A percentile compares a stretch with the other conserved stretches of the same genome.
These are phyloP conservation scores for Talpa occidentalis DNA, from an alignment of 2,113 vertebrate species.

Conservation along the genomic window DNA sequence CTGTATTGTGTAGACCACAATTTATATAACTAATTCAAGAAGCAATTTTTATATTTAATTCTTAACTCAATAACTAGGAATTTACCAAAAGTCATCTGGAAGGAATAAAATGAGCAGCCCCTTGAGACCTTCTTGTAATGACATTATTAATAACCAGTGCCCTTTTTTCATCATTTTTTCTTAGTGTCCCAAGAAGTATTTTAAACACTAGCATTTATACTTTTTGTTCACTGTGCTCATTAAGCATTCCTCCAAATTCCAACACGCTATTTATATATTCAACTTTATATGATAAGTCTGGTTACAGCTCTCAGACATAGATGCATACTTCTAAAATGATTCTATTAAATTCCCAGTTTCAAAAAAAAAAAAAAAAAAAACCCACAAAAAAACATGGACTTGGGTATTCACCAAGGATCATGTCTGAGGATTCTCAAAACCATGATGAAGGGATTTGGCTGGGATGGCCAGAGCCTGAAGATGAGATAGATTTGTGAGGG, in stretches of 20 bases:
- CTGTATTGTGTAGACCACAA: not conserved
- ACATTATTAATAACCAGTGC: not conserved
- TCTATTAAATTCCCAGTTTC: not conserved
- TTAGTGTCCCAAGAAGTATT: not conserved
- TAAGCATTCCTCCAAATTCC: not conserved
- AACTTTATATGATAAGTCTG: not conserved
- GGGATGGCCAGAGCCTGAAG: not conserved
- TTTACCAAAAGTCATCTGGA: conserved; percentile 19
- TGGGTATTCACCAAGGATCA: not conserved
- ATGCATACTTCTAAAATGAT: not conserved
- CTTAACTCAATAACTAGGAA: conserved; percentile 53
- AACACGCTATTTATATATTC: not conserved
- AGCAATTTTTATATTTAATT: conserved; percentile 24
- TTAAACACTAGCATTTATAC: not conserved
- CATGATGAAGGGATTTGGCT: not conserved
- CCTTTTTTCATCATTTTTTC: not conserved
- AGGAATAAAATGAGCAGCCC: conserved; percentile 26
- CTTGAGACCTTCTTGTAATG: not conserved
- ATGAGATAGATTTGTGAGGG: not conserved
- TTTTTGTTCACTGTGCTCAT: not conserved
- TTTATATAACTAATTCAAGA: not conserved
- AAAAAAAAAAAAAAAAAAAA: not conserved
- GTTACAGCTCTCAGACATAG: not conserved
- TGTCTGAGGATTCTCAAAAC: not conserved
- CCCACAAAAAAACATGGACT: not conserved